Evolutionary conservation across 2,888 invertebrate species (phyloP).

Genomic region (Trichogramma evanescens): DNA sequence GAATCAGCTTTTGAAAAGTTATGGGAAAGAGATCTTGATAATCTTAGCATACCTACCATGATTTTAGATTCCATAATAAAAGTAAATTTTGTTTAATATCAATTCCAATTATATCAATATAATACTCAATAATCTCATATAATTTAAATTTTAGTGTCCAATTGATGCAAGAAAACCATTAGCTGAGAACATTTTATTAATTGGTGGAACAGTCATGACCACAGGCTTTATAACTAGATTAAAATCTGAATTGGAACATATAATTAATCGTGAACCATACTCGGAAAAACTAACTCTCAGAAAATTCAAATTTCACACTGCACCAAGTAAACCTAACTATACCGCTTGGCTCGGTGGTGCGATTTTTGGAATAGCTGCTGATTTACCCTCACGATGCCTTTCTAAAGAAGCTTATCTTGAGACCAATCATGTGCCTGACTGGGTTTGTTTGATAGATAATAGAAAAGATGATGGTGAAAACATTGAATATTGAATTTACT

Average conservation of each 20-base stretch:
- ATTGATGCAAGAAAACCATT: conserved; percentile 72
- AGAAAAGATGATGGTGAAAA: conserved; percentile 25
- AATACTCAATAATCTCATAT: not conserved
- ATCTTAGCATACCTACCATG: conserved; percentile 74
- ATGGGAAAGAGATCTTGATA: conserved; percentile 78
- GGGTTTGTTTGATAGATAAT: conserved; percentile 65
- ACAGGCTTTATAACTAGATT: conserved; percentile 75
- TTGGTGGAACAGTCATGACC: conserved; percentile 79
- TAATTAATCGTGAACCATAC: conserved; percentile 60
- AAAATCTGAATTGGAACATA: conserved; percentile 64
- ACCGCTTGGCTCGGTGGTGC: conserved; percentile 82
- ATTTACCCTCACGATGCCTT: conserved; percentile 63
- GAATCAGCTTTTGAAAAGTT: conserved; percentile 79
- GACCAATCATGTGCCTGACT: conserved; percentile 69
- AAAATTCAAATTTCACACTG: conserved; percentile 71
- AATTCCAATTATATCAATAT: not conserved
- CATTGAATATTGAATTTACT: conserved; percentile 14
- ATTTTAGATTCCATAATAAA: conserved; percentile 74
- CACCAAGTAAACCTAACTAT: conserved; percentile 75
- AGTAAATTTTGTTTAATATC: conserved; percentile 40
- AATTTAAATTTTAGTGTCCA: conserved; percentile 56
- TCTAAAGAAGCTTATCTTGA: conserved; percentile 69
- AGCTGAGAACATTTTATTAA: conserved; percentile 75
- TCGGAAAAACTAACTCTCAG: conserved; percentile 56
- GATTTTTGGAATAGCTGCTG: conserved; percentile 69